Conservation (phyloP, 92 coral and sea anemone species). For the Palythoa heliodiscus region DNA sequence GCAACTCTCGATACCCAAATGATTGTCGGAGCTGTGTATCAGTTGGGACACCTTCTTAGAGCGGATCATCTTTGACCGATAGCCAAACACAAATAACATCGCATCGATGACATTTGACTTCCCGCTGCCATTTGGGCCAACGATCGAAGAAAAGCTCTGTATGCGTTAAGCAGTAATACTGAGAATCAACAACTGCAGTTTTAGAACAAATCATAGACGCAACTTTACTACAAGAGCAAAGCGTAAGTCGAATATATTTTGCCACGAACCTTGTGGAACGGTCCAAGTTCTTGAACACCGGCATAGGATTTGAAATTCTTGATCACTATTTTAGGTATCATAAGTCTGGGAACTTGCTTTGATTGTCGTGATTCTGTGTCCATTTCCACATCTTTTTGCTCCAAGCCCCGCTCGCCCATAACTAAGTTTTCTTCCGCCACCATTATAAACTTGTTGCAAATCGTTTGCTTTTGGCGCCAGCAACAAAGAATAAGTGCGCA, state of each 20-base stretch:
- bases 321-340: conserved; percentile 93
- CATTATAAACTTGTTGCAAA: conserved; percentile 12
- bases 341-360: conserved; percentile 66
- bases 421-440: conserved; percentile 69
- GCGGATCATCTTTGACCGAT: conserved; percentile 97
- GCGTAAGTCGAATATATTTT: not conserved
- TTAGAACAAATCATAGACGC: not conserved
- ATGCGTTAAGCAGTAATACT: not conserved
- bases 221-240: not conserved
- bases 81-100: conserved; percentile 97
- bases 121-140: conserved; percentile 99
- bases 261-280: conserved; percentile 89
- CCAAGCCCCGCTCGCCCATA: conserved; percentile 14
- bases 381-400: conserved; percentile 45
- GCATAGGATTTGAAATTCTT: conserved; percentile 98
- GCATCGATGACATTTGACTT: conserved; percentile 98
- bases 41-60: conserved; percentile 93
- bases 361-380: conserved; percentile 51
- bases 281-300: conserved; percentile 92
- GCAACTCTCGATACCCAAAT: conserved; percentile 81
- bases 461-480: conserved; percentile 92
- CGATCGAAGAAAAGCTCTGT: conserved; percentile 97
- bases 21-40: conserved; percentile 94
- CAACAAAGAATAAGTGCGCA: conserved; percentile 5
- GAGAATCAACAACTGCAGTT: not conserved